phyloP scores from a whole-genome alignment of 1,140 invertebrate species.

The Panagrolaimus sp. region DNA sequence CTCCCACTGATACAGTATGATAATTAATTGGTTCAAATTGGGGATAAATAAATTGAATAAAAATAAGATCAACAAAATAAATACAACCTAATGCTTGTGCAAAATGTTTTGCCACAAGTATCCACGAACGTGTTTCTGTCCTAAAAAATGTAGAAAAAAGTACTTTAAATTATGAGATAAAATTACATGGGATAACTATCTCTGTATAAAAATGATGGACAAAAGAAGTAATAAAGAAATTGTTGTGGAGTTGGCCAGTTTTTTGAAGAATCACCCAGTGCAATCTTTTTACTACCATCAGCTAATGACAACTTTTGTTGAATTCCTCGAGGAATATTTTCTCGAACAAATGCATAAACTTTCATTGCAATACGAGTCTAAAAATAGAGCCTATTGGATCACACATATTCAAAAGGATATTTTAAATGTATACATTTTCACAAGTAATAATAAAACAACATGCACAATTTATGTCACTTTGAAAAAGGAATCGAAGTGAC shows the following conservation, averaged over 20 bases:
- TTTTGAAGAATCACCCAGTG: not conserved
- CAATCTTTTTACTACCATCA: conserved; percentile 14
- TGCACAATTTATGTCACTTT: conserved; percentile 44
- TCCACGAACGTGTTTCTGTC: conserved; percentile 33
- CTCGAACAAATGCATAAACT: conserved; percentile 53
- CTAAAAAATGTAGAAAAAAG: not conserved
- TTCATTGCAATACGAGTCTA: conserved; percentile 57
- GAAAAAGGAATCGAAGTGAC: conserved; percentile 50
- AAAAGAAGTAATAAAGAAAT: conserved; percentile 54
- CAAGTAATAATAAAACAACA: conserved; percentile 58
- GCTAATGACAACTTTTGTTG: conserved; percentile 26
- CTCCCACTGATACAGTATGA: not conserved
- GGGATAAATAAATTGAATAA: conserved; percentile 46
- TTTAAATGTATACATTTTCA: conserved; percentile 44
- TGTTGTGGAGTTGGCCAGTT: conserved; percentile 41
- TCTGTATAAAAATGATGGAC: conserved; percentile 53
- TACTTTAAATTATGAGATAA: not conserved
- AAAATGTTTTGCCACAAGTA: conserved; percentile 37
- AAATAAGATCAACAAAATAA: conserved; percentile 52
- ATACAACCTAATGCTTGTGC: conserved; percentile 46
- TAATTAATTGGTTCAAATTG: conserved; percentile 36
- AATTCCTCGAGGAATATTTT: conserved; percentile 41
- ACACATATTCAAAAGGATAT: not conserved
- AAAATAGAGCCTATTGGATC: too few species aligned
- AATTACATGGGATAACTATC: conserved; percentile 43